Conservation (phyloP, 2,888 invertebrate species). For the Anthophora plumipes region DNA sequence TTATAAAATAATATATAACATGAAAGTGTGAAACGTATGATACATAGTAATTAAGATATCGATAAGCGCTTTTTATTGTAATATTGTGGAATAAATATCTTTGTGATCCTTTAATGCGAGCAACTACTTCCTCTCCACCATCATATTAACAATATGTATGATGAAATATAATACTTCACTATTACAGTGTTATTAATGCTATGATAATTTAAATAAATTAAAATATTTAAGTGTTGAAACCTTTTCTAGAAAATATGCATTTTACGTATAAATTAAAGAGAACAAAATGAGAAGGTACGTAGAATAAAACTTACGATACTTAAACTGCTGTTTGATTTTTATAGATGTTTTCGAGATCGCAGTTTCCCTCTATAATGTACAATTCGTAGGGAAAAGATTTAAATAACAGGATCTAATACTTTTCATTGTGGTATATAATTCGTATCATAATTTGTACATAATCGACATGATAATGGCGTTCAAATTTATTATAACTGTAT, state of each 20-base stretch:
- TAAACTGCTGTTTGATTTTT: neutral
- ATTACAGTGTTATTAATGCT: slow-evolving; percentile 23
- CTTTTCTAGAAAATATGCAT: too few species aligned
- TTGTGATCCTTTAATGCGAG: slow-evolving; percentile 28
- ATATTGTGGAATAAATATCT: slow-evolving; percentile 47
- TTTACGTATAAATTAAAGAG: too few species aligned
- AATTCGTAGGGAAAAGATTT: neutral
- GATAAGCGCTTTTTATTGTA: slow-evolving; percentile 51
- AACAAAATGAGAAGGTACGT: neutral
- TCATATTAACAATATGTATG: neutral
- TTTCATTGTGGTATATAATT: neutral
- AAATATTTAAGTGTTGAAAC: too few species aligned
- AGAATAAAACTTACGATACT: neutral
- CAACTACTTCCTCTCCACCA: slow-evolving; percentile 38
- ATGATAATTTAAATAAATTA: too few species aligned
- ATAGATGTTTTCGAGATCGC: neutral
- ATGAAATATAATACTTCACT: slow-evolving; percentile 3
- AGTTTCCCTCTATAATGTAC: neutral
- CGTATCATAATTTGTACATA: neutral
- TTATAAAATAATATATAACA: neutral
- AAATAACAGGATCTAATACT: neutral
- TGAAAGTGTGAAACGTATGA: slow-evolving; percentile 29
- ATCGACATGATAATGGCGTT: neutral
- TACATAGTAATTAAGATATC: slow-evolving; percentile 8
- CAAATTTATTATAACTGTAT: neutral